Percentiles rank a stretch among this genome's conserved stretches.
phyloP scores from a whole-genome alignment of 2,888 invertebrate genomes.

The Patella pellucida region DNA sequence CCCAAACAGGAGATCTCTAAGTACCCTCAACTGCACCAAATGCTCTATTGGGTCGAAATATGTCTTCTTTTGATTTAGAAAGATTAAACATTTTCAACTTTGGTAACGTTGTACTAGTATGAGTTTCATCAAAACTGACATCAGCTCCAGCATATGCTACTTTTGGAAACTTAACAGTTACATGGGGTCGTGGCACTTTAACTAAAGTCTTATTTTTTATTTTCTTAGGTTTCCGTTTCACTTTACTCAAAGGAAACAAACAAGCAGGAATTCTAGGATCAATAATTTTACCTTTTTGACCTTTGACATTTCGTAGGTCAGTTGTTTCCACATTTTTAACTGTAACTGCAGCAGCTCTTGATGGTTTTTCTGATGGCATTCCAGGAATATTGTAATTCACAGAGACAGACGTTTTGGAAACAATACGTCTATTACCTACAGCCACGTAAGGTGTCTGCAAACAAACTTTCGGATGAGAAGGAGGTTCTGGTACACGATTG shows the following conservation, averaged over 20 bases:
- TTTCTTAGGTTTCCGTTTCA: conserved; percentile 13
- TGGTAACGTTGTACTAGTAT: conserved; percentile 35
- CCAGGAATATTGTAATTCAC: conserved; percentile 53
- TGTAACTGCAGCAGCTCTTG: conserved; percentile 40
- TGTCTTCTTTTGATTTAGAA: conserved; percentile 46
- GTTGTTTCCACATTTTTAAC: conserved; percentile 60
- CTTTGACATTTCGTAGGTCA: conserved; percentile 54
- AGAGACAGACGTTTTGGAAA: conserved; percentile 59
- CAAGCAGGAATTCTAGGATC: conserved; percentile 37
- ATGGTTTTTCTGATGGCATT: conserved; percentile 33
- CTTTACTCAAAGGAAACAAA: conserved; percentile 29
- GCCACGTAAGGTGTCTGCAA: conserved; percentile 15
- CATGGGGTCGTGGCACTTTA: conserved; percentile 24
- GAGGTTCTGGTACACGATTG: conserved; percentile 16
- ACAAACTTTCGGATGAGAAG: conserved; percentile 22
- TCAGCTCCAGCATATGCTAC: conserved; percentile 55
- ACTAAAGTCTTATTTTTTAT: conserved; percentile 26
- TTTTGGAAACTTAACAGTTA: conserved; percentile 53
- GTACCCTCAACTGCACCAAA: conserved; percentile 21
- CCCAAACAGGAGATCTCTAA: not conserved
- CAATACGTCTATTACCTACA: conserved; percentile 38
- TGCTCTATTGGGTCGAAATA: conserved; percentile 38
- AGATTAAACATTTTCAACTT: conserved; percentile 53
- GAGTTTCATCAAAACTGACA: conserved; percentile 37
- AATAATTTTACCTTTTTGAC: conserved; percentile 55